Evolutionary conservation across 2,888 invertebrate species (phyloP).

Genomic region (Calliopum simillimum): DNA sequence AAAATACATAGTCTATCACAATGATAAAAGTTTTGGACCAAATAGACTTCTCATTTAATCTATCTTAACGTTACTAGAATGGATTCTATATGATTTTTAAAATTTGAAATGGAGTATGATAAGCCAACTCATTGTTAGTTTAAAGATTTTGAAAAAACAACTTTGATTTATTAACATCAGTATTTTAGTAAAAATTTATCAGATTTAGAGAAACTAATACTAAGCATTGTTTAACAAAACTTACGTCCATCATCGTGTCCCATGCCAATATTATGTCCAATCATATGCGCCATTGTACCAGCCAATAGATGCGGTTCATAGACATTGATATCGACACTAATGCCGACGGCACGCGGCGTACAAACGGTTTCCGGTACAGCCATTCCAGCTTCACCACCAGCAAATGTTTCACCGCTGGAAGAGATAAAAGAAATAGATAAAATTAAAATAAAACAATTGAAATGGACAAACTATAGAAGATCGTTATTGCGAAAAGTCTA

Average conservation of each 20-base stretch:
- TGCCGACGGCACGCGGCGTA: constrained; percentile 91
- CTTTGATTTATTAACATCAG: no score
- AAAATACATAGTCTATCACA: no score
- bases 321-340: constrained; percentile 93
- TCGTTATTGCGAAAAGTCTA: no score
- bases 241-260: constrained; percentile 92
- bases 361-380: constrained; percentile 94
- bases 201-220: background rate
- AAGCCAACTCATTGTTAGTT: no score
- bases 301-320: constrained; percentile 95
- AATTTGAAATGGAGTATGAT: no score
- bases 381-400: constrained; percentile 93
- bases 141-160: no score
- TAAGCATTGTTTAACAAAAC: constrained; percentile 53
- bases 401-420: constrained; percentile 83
- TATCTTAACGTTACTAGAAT: no score
- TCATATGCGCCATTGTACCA: constrained; percentile 98
- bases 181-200: no score
- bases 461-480: no score
- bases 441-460: background rate
- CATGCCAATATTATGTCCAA: constrained; percentile 97
- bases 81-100: no score
- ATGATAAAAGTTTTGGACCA: no score
- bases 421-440: constrained; percentile 21
- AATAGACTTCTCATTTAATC: no score